Evolutionary conservation across 2,888 invertebrate species (phyloP).

Genomic region (Oscheius sp.): DNA sequence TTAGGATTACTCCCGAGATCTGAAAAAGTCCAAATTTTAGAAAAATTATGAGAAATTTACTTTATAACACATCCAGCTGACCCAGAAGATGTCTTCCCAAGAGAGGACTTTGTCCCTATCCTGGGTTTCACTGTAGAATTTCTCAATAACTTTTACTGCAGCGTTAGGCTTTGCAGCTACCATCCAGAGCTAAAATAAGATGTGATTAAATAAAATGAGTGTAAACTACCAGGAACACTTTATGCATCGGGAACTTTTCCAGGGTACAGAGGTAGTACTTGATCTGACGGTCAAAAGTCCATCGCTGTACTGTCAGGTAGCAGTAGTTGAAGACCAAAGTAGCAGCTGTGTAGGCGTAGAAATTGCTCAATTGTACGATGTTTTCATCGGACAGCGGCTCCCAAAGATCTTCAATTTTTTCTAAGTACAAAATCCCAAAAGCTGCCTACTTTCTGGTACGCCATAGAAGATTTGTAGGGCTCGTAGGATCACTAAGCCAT

Average conservation of each 20-base stretch:
- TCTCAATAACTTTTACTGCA: neutral
- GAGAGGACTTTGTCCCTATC: too few species aligned
- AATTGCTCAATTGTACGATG: neutral
- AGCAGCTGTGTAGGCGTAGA: neutral
- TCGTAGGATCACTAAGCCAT: neutral
- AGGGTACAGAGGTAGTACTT: neutral
- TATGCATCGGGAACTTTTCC: neutral
- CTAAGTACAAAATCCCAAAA: neutral
- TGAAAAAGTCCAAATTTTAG: too few species aligned
- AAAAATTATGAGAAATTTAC: too few species aligned
- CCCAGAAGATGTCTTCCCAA: too few species aligned
- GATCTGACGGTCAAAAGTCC: slow-evolving; percentile 6
- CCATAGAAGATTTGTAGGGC: neutral
- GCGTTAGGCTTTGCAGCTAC: neutral
- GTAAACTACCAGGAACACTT: slow-evolving; percentile 8
- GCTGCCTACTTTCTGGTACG: neutral
- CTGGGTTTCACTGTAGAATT: neutral
- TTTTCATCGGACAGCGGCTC: neutral
- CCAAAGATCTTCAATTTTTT: neutral
- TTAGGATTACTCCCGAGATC: too few species aligned
- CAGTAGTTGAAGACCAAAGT: neutral
- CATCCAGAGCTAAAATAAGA: slow-evolving; percentile 1
- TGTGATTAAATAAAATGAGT: neutral
- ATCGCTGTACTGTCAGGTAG: slow-evolving; percentile 3
- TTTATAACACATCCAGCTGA: too few species aligned